Conservation (phyloP, 2,797 vertebrate species). For the Momotus momota region DNA sequence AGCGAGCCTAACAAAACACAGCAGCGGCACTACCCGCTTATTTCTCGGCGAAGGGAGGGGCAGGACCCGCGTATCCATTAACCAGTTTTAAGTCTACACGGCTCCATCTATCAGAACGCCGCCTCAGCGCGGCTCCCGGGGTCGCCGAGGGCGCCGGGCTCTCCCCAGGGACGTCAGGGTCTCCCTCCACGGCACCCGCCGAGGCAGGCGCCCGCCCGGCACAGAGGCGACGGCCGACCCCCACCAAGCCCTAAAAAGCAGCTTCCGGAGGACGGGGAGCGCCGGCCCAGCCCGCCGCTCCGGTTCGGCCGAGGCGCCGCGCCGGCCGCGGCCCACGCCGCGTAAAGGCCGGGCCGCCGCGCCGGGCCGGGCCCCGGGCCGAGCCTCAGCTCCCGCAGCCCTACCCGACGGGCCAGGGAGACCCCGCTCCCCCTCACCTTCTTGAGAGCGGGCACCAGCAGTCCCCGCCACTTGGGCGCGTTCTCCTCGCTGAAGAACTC, state of each 20-base stretch:
- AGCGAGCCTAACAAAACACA: not conserved
- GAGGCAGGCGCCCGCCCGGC: not conserved
- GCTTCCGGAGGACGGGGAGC: not conserved
- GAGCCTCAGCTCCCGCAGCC: not conserved
- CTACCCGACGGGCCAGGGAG: too few relatives aligned
- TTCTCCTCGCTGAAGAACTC: conserved; percentile 94
- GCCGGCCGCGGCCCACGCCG: not conserved
- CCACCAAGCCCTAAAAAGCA: not conserved
- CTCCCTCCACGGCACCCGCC: not conserved
- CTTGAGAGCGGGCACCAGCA: conserved; percentile 89
- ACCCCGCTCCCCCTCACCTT: conserved; percentile 79
- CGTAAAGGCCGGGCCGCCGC: not conserved
- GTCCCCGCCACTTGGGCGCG: conserved; percentile 89
- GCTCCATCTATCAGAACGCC: not conserved
- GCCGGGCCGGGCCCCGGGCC: not conserved
- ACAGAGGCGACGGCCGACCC: not conserved
- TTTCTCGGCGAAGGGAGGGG: not conserved
- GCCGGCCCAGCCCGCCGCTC: not conserved
- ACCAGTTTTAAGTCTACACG: rapidly evolving
- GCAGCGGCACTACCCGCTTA: not conserved
- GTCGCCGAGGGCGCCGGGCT: too few relatives aligned
- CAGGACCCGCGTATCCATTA: not conserved
- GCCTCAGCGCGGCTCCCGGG: not conserved
- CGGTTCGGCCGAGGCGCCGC: not conserved
- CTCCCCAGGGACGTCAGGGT: not conserved